Evolutionary conservation across 2,888 invertebrate species (phyloP), one percentile per base, ranked within the genome.

Genomic region (Mellilla xanthometata): DNA sequence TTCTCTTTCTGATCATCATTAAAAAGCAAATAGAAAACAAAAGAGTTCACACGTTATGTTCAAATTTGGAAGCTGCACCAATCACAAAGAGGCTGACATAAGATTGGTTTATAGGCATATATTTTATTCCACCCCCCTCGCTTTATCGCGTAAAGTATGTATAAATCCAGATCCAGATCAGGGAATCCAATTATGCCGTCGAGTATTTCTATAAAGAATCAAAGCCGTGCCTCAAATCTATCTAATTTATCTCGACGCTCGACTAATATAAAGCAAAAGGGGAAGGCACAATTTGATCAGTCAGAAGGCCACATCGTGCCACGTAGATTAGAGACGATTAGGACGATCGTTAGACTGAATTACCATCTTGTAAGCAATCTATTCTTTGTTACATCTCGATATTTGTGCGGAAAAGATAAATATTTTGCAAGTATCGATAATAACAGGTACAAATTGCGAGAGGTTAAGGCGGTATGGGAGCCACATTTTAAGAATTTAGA

Each of bases 281-380:
- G 52, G 51, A 45, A 52, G 48, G 48, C 38, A 38, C 36, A 46
- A 51, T 53, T 51, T 40, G 50, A 56, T 56, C 48, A 49, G 46
- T 49, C 41, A 49, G 53, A 56, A 56, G 56, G 53, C 47, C 53
- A 49, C 39, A 34, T 53, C 56, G 56, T 56, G 53, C 53, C 39
- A 44, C 46, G 33, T 39, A 50, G 43, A 53, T 56, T 51, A 56
- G 46, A 49, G 47, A 36, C 32, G 46, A 51, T 55, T 52, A 55
- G 55, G 44, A 44, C 26, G 48, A 46, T 49, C 49, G 52, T 56
- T 53, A 53, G 32, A 45, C 42, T 34, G 39, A 47, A 52, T 46
- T 47, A 51, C 35, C 45, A 15, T 41, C 44, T 52, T 44, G 38
- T 45, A 50, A 52, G 48, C 52, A 55, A 49, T 55, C 52, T 49